These are phyloP conservation scores for Drosophila auraria DNA, from an alignment of 1,140 invertebrate genomes.

Conservation along the genomic window DNA sequence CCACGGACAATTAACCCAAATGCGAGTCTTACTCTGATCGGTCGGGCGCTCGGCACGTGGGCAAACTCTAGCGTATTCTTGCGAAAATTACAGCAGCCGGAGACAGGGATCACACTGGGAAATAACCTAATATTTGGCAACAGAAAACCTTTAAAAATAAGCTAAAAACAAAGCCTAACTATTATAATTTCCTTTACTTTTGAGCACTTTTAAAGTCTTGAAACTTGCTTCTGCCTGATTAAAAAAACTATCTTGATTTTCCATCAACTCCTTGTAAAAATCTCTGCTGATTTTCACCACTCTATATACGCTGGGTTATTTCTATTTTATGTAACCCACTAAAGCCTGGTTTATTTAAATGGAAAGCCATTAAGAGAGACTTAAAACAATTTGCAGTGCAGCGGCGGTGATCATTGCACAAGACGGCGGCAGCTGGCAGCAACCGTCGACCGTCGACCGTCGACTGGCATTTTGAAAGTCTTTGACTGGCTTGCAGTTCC, in stretches of 20 bases:
- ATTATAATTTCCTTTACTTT: too few species aligned
- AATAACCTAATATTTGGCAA: neutral
- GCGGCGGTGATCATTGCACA: slow-evolving; percentile 61
- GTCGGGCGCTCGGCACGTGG: slow-evolving; percentile 58
- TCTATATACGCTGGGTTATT: neutral
- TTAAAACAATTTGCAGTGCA: slow-evolving; percentile 33
- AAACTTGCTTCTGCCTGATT: too few species aligned
- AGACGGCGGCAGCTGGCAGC: slow-evolving; percentile 63
- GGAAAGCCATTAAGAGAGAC: neutral
- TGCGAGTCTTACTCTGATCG: slow-evolving; percentile 31
- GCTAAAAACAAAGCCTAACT: too few species aligned
- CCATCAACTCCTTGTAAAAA: neutral
- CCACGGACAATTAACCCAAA: slow-evolving; percentile 80
- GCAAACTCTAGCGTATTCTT: slow-evolving; percentile 65
- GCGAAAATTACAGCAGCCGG: slow-evolving; percentile 47
- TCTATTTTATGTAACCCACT: neutral
- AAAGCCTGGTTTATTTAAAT: slow-evolving; percentile 10
- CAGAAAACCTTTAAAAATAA: neutral
- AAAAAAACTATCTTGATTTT: too few species aligned
- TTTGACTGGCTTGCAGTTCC: slow-evolving; percentile 44
- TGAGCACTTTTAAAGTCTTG: too few species aligned
- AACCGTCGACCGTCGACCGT: slow-evolving; percentile 41
- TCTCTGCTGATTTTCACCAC: neutral
- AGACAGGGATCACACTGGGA: slow-evolving; percentile 24
- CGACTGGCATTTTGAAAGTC: slow-evolving; percentile 70